phyloP scores from a whole-genome alignment of 2,888 invertebrate genomes.

The Mythimna ferrago region DNA sequence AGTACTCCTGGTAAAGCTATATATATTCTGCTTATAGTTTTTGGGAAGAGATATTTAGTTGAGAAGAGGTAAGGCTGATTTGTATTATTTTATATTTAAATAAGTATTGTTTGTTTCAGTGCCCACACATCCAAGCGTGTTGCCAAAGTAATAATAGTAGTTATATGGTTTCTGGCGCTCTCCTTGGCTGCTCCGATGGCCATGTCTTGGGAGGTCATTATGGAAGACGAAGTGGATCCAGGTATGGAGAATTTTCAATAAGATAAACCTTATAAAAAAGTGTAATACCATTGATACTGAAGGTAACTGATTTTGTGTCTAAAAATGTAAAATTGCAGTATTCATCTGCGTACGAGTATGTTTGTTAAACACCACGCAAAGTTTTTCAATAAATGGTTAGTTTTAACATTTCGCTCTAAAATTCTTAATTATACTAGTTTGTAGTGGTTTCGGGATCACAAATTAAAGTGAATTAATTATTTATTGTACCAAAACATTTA shows the following conservation, averaged over 20 bases:
- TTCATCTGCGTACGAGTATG: too few relatives aligned
- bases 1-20: too few relatives aligned
- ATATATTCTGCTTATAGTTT: too few relatives aligned
- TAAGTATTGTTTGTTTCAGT: conserved; percentile 86
- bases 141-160: conserved; percentile 93
- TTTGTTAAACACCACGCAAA: not conserved
- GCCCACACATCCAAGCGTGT: conserved; percentile 93
- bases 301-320: not conserved
- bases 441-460: not conserved
- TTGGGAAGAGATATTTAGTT: too few relatives aligned
- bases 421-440: conserved; percentile 7
- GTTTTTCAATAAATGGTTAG: not conserved
- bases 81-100: not conserved
- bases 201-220: conserved; percentile 90
- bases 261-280: too few relatives aligned
- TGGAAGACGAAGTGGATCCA: conserved; percentile 85
- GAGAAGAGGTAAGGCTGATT: too few relatives aligned
- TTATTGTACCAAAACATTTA: not conserved
- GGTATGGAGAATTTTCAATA: conserved; percentile 70
- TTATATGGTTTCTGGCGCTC: conserved; percentile 94
- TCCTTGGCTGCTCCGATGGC: conserved; percentile 93
- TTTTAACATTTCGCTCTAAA: not conserved
- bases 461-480: conserved; percentile 15
- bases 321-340: not conserved
- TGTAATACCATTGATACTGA: not conserved